Evolutionary conservation across 2,888 invertebrate genomes (phyloP).

Genomic region (Sinelater perroti): DNA sequence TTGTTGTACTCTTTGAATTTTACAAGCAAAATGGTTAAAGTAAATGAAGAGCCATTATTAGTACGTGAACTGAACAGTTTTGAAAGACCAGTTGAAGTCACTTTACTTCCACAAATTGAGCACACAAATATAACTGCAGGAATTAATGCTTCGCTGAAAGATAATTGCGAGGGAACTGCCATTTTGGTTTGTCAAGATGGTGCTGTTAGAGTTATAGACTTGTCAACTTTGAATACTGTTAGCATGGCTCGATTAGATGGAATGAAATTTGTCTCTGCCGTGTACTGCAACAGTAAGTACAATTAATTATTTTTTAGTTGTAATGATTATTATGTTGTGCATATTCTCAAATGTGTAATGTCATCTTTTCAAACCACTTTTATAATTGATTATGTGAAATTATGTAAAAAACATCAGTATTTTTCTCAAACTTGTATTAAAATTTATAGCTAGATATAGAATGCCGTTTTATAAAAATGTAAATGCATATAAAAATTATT

Average conservation of each 20-base stretch:
- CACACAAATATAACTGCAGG: conserved; percentile 37
- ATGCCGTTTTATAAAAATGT: too few relatives aligned
- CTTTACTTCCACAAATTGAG: conserved; percentile 69
- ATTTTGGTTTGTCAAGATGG: conserved; percentile 81
- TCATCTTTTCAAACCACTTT: too few relatives aligned
- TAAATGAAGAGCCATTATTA: conserved; percentile 69
- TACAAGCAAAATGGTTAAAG: conserved; percentile 61
- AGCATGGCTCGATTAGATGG: conserved; percentile 74
- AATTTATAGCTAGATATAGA: too few relatives aligned
- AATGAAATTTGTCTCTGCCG: conserved; percentile 80
- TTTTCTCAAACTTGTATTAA: too few relatives aligned
- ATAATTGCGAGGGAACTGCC: conserved; percentile 67
- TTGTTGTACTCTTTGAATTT: conserved; percentile 67
- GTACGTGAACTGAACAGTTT: conserved; percentile 69
- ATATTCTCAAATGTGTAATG: too few relatives aligned
- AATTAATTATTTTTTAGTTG: too few relatives aligned
- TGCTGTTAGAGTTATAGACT: conserved; percentile 74
- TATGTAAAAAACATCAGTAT: too few relatives aligned
- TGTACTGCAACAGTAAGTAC: conserved; percentile 83
- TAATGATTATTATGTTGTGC: too few relatives aligned
- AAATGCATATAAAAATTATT: too few relatives aligned
- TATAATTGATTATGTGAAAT: too few relatives aligned
- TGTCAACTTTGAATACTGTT: conserved; percentile 74
- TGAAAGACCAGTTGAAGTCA: conserved; percentile 76
- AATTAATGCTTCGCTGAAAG: conserved; percentile 34